Base-by-base conservation (phyloP, 2,113 vertebrate species). In the Equus przewalskii region DNA sequence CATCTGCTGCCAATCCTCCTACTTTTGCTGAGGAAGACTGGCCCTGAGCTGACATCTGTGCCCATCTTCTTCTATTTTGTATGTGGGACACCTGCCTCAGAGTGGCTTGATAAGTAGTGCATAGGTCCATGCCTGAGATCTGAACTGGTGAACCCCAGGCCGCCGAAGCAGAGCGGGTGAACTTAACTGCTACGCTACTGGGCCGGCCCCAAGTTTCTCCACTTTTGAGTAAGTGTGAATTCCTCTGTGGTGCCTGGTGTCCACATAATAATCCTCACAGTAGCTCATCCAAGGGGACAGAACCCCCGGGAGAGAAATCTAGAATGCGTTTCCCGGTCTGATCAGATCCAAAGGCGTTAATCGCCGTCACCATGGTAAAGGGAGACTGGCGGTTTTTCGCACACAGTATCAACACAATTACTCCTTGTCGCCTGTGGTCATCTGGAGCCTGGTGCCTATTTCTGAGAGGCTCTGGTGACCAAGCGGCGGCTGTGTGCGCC, bases 211-310 rank as follows among this genome's bases (percentile, higher is more conserved):
- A 41, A 41, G 36, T 41, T 41, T 41, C 36, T 41, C 72, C 33
- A 9, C 30, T 21, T 56, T 11, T 10, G 0, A 4, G 46, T 22
- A 56, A 44, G n/a, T 4, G 0, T 0, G 5, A 28, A 33, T 28
- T 56, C 72, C 28, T 46, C 60, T 65, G 5, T 28, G 28, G 18
- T 28, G 2, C 24, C 73, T 36, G 22, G 0, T 12, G 0, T 4
- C 28, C 64, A 19, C 12, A 1, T 6, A 26, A 26, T 44, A 6
- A 64, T 46, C n/a, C 0, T 19, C 44, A 19, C 15, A 4, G 58
- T 11, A 33, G 72, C 62, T 87, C 49, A 4, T 60, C 54, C 33
- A 1, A 16, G 7, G 78, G n/a, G 33, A 54, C 36, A 14, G 67
- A 46, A 12, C 24, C 69, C 44, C 70, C 69, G 12, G 58, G 78